Base-by-base conservation (phyloP, 2,113 vertebrate species). In the Megalops atlanticus region DNA sequence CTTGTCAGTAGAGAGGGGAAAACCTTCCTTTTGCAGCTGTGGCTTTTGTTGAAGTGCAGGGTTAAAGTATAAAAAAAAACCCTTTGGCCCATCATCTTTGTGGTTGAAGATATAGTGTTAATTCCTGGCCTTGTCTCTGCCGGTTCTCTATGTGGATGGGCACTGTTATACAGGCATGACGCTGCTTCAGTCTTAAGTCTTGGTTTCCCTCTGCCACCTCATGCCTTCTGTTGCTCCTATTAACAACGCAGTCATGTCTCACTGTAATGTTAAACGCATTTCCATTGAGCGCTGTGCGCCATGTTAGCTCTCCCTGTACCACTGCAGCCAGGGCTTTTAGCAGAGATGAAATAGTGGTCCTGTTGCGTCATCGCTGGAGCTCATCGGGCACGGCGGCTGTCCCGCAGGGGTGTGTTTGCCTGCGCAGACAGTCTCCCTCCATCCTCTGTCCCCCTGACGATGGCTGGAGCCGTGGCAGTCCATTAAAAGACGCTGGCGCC, bases 301-400 rank as follows among this genome's bases (percentile, higher is more conserved):
- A 89, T 76, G 85, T 85, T 80, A 78, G 79, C 80, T 80, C 81
- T 81, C 80, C 85, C 78, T 84, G 82, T 86, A 88, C 82, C 82
- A 87, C 83, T 75, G 86, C 77, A 80, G 87, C 82, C 5, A 21
- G 64, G 82, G 82, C 86, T 39, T 39, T 86, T 89, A 80, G 86
- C 84, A 85, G 10, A n/a, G 87, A 89, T 88, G 90, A 84, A 90
- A 89, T 91, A 92, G 90, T 89, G 90, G 89, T 88, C 81, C 80
- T 77, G 21, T 72, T 84, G 79, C 85, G 82, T 83, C 82, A 85
- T 74, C 70, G 78, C 74, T 45, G 49, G 0, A 4, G 40, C 12
- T 33, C 0, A 49, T 43, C 18, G 75, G 14, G 74, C n/a, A n/a
- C n/a, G n/a, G n/a, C n/a, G n/a, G n/a, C n/a, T n/a, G n/a, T n/a